Percentiles rank a stretch among this genome's conserved stretches.
These are phyloP conservation scores for Wasmannia auropunctata DNA, from an alignment of 1,140 invertebrate genomes.

Conservation along the genomic window DNA sequence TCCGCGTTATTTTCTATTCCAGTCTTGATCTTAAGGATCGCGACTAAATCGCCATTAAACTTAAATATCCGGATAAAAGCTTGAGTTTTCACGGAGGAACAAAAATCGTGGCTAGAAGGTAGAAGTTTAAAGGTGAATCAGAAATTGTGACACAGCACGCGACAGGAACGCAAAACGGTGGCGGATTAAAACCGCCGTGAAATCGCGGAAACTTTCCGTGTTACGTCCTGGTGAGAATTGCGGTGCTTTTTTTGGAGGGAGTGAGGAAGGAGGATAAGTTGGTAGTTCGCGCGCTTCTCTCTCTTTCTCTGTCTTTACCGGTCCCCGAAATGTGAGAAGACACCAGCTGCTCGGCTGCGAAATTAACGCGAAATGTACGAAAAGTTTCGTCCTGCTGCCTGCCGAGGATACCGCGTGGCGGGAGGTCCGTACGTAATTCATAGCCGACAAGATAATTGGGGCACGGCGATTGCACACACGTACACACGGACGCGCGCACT, in stretches of 20 bases:
- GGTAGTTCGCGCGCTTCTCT: conserved; percentile 11
- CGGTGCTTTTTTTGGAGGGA: conserved; percentile 5
- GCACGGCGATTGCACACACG: conserved; percentile 58
- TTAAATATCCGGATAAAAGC: conserved; percentile 10
- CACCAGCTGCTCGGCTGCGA: conserved; percentile 21
- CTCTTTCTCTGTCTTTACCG: background rate
- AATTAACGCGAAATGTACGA: conserved; percentile 51
- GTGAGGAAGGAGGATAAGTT: conserved; percentile 18
- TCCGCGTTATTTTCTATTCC: background rate
- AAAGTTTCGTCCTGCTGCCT: conserved; percentile 54
- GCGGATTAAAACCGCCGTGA: conserved; percentile 40
- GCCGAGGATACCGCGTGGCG: conserved; percentile 16
- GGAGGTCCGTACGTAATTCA: conserved; percentile 70
- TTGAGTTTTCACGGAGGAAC: background rate
- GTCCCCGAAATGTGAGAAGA: conserved; percentile 44
- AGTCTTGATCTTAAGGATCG: background rate
- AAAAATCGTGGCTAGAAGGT: background rate
- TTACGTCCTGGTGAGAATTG: conserved; percentile 7
- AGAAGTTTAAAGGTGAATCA: conserved; percentile 19
- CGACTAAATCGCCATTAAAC: background rate
- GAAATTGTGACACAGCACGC: conserved; percentile 8
- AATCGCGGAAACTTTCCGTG: conserved; percentile 43
- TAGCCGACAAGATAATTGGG: conserved; percentile 75
- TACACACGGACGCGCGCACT: background rate
- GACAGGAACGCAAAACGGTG: conserved; percentile 5